Evolutionary conservation across 2,888 invertebrate genomes (phyloP), one percentile per base, ranked within the genome.

Genomic region (Criorhina ranunculi): DNA sequence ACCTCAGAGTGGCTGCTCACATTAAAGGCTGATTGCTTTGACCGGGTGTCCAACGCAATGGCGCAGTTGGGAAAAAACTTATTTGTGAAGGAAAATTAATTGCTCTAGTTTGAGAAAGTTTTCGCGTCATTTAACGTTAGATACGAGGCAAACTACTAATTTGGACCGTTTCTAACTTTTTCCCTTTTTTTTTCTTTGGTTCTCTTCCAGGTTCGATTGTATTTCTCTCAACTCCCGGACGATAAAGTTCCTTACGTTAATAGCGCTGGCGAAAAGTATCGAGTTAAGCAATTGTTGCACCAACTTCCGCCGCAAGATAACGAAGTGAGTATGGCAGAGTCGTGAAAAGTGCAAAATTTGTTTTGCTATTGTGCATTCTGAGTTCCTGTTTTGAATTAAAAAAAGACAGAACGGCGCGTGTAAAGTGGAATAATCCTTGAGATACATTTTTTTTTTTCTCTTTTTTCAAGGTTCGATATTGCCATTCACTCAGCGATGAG

Each of bases 241-340:
- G 98, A 98, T 92, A 98, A 98, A 93, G 97, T 99, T 80, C 99
- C 99, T 75, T 98, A 98, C 92, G 97, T 98, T 88, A 98, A 98
- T 93, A 98, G 97, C 90, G 95, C 96, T 15, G 98, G 98, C 4
- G 98, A 98, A 92, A 94, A 98, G 90, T 97, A 98, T 93, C 94
- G 99, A 73, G 96, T 98, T 64, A 95, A 97, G 89, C 99, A 99
- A 92, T 94, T 99, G 88, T 94, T 98, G 88, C 97, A 98, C 89
- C 99, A 99, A 92, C 94, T 99, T 88, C 99, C 99, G 42, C 98
- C 98, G 3, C 99, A 99, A 93, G 99, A 99, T 93, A 98, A 98
- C 93, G 96, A 97, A 93, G 94, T 94, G 89, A 90, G 91, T 90
- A 88, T 86, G 55, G 57, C 66, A 59, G 9, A 46, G 60, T 76